phyloP scores from a whole-genome alignment of 2,113 vertebrate species.

The Malurus alboscapulatus region DNA sequence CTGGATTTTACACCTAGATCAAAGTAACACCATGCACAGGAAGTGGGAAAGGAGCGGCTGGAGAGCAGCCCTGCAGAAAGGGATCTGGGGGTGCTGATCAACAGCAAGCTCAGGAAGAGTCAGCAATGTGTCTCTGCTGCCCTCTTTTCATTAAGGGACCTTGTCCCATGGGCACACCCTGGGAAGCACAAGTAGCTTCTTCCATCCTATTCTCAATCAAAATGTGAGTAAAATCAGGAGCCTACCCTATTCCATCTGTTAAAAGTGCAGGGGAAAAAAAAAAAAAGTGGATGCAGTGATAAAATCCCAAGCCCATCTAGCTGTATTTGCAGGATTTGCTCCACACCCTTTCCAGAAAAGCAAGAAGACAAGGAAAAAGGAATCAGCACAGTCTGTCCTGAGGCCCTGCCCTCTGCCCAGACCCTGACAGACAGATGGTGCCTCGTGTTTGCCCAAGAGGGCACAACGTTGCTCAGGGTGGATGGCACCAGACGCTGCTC shows the following conservation, averaged over 20 bases:
- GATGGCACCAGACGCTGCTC: neutral
- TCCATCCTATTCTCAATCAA: neutral
- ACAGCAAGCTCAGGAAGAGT: neutral
- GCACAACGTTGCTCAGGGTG: neutral
- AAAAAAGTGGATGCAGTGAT: neutral
- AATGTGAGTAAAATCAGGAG: neutral
- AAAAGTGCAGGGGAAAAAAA: neutral
- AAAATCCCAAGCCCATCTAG: neutral
- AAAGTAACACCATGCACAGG: neutral
- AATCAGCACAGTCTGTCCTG: rapidly evolving
- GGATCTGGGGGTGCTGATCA: neutral
- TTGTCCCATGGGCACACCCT: neutral
- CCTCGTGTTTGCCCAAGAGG: rapidly evolving
- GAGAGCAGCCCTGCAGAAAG: neutral
- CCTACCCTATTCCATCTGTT: neutral
- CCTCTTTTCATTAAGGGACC: neutral
- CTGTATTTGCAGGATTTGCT: neutral
- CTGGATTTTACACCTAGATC: neutral
- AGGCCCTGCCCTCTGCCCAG: neutral
- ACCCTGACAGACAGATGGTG: neutral
- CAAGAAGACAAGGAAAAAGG: neutral
- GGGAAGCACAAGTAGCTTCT: neutral
- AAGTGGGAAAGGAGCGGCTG: neutral
- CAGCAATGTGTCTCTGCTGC: neutral
- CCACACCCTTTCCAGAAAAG: neutral